phyloP scores from a whole-genome alignment of 1,140 invertebrate genomes.

The Saccostrea echinata region DNA sequence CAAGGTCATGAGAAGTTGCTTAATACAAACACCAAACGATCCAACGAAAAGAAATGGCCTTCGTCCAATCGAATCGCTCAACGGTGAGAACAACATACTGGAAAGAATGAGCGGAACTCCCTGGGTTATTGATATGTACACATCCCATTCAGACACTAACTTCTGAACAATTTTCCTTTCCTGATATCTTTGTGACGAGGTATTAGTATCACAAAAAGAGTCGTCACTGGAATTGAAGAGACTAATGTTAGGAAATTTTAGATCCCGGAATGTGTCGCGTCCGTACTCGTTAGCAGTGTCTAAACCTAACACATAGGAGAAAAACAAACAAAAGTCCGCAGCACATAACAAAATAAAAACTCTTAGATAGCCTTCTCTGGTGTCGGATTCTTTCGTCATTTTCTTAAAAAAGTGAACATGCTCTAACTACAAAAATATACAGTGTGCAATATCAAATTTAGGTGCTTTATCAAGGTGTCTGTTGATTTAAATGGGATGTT shows the following conservation, averaged over 20 bases:
- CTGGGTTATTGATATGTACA: conserved; percentile 37
- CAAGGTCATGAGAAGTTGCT: neutral
- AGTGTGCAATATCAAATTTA: no score
- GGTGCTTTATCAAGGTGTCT: no score
- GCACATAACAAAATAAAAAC: neutral
- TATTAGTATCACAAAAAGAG: neutral
- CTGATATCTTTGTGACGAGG: neutral
- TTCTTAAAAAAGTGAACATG: neutral
- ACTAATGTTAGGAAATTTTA: conserved; percentile 10
- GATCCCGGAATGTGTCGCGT: neutral
- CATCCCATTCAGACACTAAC: neutral
- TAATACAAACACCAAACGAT: neutral
- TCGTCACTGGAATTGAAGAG: neutral
- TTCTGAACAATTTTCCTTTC: conserved; percentile 33
- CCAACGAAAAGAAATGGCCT: neutral
- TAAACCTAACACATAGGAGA: neutral
- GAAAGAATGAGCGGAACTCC: conserved; percentile 44
- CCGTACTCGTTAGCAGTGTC: neutral
- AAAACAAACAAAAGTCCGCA: conserved; percentile 11
- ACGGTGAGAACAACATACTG: neutral
- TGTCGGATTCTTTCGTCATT: neutral
- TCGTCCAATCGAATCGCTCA: neutral
- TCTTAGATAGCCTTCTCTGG: neutral
- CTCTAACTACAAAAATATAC: no score
- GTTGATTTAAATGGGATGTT: no score